These are phyloP conservation scores for Cromileptes altivelis DNA, from an alignment of 2,113 vertebrate genomes.

Conservation along the genomic window DNA sequence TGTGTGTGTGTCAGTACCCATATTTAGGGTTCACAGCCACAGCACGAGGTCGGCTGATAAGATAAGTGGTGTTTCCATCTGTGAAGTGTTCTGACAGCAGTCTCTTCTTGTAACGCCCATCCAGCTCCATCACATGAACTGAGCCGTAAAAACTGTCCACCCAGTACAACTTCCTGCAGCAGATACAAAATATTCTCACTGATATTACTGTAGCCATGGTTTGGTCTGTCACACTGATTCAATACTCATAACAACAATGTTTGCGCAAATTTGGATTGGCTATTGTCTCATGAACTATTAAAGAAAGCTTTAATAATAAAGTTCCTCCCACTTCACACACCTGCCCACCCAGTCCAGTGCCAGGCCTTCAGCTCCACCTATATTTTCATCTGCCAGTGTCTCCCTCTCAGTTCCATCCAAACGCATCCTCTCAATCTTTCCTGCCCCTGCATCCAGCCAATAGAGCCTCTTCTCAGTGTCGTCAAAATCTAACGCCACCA, in stretches of 20 bases:
- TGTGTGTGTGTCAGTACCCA: conserved; percentile 66
- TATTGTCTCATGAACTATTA: neutral
- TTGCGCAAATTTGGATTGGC: neutral
- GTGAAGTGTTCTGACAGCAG: conserved; percentile 72
- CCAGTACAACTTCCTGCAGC: conserved; percentile 82
- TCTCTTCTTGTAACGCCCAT: conserved; percentile 78
- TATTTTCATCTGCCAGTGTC: conserved; percentile 43
- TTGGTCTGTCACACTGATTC: neutral
- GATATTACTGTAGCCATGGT: neutral
- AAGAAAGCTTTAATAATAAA: neutral
- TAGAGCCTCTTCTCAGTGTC: conserved; percentile 77
- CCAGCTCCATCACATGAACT: conserved; percentile 81
- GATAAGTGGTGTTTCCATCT: conserved; percentile 70
- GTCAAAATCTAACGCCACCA: conserved; percentile 79
- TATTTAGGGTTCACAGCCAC: conserved; percentile 82
- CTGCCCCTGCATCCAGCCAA: conserved; percentile 73
- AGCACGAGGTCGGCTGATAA: conserved; percentile 73
- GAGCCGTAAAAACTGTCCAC: conserved; percentile 69
- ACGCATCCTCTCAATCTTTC: conserved; percentile 79
- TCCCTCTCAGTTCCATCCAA: conserved; percentile 78
- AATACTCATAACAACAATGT: neutral
- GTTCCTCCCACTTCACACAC: conserved; percentile 56
- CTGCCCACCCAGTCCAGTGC: conserved; percentile 83
- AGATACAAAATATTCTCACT: conserved; percentile 9
- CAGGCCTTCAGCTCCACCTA: conserved; percentile 74